Percentiles rank a stretch among this genome's conserved stretches.
phyloP scores from a whole-genome alignment of 2,113 vertebrate species.

The Lethenteron camtschaticum region DNA sequence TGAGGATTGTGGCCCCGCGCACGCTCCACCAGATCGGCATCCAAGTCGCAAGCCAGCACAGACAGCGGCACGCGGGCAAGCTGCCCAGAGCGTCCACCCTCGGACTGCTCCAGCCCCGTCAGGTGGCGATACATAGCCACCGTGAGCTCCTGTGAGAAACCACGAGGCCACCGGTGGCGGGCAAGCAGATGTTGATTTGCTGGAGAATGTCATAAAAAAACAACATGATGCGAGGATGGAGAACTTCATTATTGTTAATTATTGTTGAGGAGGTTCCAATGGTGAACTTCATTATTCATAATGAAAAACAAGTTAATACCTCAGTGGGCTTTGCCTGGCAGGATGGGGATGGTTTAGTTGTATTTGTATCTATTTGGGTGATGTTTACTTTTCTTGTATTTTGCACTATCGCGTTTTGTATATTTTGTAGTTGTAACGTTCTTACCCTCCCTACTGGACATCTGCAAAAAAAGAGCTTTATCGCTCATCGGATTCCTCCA shows the following conservation, averaged over 20 bases:
- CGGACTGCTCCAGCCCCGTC: conserved; percentile 15
- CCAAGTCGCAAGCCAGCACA: conserved; percentile 65
- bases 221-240: neutral
- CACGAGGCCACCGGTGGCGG: neutral
- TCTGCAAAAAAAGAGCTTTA: too few species aligned
- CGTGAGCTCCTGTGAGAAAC: conserved; percentile 43
- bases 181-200: neutral
- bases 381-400: too few species aligned
- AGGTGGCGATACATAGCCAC: conserved; percentile 55
- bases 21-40: conserved; percentile 34
- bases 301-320: too few species aligned
- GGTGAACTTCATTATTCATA: neutral
- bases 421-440: too few species aligned
- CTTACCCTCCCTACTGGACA: too few species aligned
- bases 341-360: too few species aligned
- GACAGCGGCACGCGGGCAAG: conserved; percentile 16
- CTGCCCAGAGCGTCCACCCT: neutral
- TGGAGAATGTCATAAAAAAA: conserved; percentile 8
- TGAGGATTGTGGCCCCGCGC: conserved; percentile 41
- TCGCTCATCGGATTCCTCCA: too few species aligned
- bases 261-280: too few species aligned
- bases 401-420: too few species aligned
- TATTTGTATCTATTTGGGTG: too few species aligned
- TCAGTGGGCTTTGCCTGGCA: too few species aligned
- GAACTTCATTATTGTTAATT: neutral